Base-by-base conservation (phyloP, 2,797 vertebrate species). In the Corythornis leucogaster region DNA sequence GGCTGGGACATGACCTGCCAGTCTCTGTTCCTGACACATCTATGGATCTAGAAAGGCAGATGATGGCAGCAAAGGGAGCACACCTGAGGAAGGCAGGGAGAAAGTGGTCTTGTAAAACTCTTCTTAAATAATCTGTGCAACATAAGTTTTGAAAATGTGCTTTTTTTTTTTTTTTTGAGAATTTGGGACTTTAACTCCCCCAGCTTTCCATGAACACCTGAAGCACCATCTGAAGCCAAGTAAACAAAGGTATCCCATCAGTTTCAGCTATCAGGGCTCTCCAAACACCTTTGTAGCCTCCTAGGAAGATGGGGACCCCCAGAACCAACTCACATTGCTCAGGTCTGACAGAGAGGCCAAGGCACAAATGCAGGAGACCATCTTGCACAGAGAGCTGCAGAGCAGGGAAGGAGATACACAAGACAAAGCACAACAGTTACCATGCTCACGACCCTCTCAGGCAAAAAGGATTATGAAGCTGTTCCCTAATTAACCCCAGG, bases 1-100 rank as follows among this genome's bases (percentile, higher is more conserved):
- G 24, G 17, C 11, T 3, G 20, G 64, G 31, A 38, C 58, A 33
- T 0, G 0, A 14, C 25, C 50, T 38, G 30, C 16, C 20, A 67
- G 33, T 14, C 22, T 62, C 40, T 28, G 30, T 3, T 58, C 33
- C 62, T 2, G 14, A 28, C 15, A 4, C 8, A 28, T 10, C 48
- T 18, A 4, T 1, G 22, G 35, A 84, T 25, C 18, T 43, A 58
- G 14, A 46, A 31, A 16, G 5, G 43, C 30, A 17, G 33, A 8
- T 0, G 5, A 62, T 11, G 48, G 68, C 43, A 67, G 55, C 21
- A 77, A 55, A 57, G 50, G 14, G 45, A 86, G 25, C 53, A 48
- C 3, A 5, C 12, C n/a, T 7, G 8, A 64, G n/a, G 31, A 46
- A 70, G 6, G 11, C 8, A 66, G 26, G 19, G 22, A 80, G 25